Base-by-base conservation (phyloP, 2,888 invertebrate species). In the Sphaerophoria taeniata region DNA sequence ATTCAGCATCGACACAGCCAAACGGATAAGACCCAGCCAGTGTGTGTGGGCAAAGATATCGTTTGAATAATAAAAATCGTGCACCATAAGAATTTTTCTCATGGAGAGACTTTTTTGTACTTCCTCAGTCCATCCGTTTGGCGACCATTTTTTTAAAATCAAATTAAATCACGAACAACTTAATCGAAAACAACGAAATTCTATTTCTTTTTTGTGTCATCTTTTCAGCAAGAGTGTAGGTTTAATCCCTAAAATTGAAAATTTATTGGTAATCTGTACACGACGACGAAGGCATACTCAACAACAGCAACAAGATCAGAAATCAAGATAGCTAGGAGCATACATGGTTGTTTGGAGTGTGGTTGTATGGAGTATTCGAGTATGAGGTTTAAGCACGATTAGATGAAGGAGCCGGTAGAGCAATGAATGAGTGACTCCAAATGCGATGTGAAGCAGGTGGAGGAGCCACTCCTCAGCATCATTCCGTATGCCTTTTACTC, bases 101-200 rank as follows among this genome's bases (percentile, higher is more conserved):
- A 76, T 72, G 1, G 24, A 24, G 24, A 34, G 36, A 11, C 39
- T 12, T 36, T 47, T 47, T 61, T 0, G 4, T 14, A n/a, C 36
- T 9, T 34, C 34, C 34, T 55, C 31, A 12, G 12, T n/a, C n/a
- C 16, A 6, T 6, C 65, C 47, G 0, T 34, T 0, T n/a, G n/a
- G n/a, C n/a, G n/a, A n/a, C n/a, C n/a, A n/a, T n/a, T n/a, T n/a
- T n/a, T n/a, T 11, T n/a, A 9, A 47, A 74, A 56, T 63, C 69
- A 74, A 73, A 63, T 51, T 65, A 83, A 79, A 70, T 73, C n/a
- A 74, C 74, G 83, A 74, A 74, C 78, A 79, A 83, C 78, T 83
- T 83, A 83, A 83, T 83, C 78, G 74, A 71, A 63, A 63, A 63
- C 47, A 56, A 56, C 47, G 14, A 39, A 67, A 56, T 47, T 31